Conservation (phyloP, 2,888 invertebrate genomes). For the Lathronympha strigana region DNA sequence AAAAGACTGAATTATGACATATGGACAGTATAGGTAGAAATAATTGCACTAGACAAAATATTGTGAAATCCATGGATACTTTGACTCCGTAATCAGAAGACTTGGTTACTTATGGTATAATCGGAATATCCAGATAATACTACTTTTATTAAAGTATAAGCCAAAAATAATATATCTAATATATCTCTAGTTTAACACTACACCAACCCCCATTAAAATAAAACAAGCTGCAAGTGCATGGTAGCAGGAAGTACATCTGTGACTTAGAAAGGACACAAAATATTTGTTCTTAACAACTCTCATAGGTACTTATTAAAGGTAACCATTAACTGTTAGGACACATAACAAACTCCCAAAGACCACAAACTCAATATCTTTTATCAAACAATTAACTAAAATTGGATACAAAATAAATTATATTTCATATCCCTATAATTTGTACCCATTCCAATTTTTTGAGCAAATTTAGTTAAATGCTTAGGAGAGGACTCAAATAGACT, state of each 20-base stretch:
- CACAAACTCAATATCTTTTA: slow-evolving; percentile 43
- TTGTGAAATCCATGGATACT: too few species aligned
- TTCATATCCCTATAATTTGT: slow-evolving; percentile 52
- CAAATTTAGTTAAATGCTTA: slow-evolving; percentile 60
- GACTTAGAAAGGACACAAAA: slow-evolving; percentile 69
- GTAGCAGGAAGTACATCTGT: slow-evolving; percentile 52
- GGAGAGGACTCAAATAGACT: slow-evolving; percentile 49
- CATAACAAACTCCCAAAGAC: slow-evolving; percentile 48
- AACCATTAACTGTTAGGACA: slow-evolving; percentile 64
- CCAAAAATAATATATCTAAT: slow-evolving; percentile 12
- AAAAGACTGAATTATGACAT: slow-evolving; percentile 33
- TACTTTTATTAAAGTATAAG: slow-evolving; percentile 3
- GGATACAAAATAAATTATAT: slow-evolving; percentile 51
- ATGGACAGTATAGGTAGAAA: not conserved
- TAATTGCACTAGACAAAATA: not conserved
- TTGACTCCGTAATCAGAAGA: not conserved
- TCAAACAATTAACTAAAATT: slow-evolving; percentile 45
- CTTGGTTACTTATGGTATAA: slow-evolving; percentile 7
- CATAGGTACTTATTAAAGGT: slow-evolving; percentile 59
- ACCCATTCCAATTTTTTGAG: slow-evolving; percentile 63
- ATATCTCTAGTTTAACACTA: slow-evolving; percentile 14
- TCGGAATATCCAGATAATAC: slow-evolving; percentile 1
- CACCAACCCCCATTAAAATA: not conserved
- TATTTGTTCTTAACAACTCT: slow-evolving; percentile 65
- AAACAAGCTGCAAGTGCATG: slow-evolving; percentile 28